Conservation (phyloP, 2,888 invertebrate genomes). For the Tetragonula carbonaria region DNA sequence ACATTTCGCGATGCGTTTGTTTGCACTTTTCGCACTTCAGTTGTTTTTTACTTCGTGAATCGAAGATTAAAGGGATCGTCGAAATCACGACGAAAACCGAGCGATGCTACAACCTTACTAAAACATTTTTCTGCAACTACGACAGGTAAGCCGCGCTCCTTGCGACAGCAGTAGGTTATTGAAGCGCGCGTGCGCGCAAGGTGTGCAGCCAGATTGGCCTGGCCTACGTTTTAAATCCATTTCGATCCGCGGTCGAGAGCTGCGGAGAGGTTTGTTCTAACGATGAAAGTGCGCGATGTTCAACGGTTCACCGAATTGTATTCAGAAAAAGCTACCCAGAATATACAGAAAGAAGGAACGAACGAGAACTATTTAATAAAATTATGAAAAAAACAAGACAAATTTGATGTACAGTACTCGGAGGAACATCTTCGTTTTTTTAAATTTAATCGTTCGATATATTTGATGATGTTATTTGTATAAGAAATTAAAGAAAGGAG, state of each 20-base stretch:
- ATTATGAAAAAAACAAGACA: background rate
- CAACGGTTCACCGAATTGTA: background rate
- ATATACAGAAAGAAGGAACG: background rate
- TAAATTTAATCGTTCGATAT: background rate
- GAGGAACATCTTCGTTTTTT: background rate
- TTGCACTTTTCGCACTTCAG: slow-evolving; percentile 5
- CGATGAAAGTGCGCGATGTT: slow-evolving; percentile 24
- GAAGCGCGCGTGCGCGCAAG: slow-evolving; percentile 36
- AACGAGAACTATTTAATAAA: too few species aligned
- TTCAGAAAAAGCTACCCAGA: background rate
- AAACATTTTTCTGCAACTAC: slow-evolving; percentile 40
- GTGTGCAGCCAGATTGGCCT: slow-evolving; percentile 20
- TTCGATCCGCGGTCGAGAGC: slow-evolving; percentile 48
- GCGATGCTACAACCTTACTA: slow-evolving; percentile 7
- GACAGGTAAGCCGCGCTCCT: slow-evolving; percentile 36
- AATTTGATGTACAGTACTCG: background rate
- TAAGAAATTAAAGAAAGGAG: background rate
- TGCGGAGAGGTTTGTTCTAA: slow-evolving; percentile 1
- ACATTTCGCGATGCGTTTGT: slow-evolving; percentile 1
- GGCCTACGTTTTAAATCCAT: slow-evolving; percentile 46
- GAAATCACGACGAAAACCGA: background rate
- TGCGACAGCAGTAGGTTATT: slow-evolving; percentile 47
- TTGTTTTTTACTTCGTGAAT: background rate
- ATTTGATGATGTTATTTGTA: background rate
- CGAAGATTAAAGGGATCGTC: background rate